phyloP scores from a whole-genome alignment of 2,888 invertebrate genomes.

The Dusona sp. region DNA sequence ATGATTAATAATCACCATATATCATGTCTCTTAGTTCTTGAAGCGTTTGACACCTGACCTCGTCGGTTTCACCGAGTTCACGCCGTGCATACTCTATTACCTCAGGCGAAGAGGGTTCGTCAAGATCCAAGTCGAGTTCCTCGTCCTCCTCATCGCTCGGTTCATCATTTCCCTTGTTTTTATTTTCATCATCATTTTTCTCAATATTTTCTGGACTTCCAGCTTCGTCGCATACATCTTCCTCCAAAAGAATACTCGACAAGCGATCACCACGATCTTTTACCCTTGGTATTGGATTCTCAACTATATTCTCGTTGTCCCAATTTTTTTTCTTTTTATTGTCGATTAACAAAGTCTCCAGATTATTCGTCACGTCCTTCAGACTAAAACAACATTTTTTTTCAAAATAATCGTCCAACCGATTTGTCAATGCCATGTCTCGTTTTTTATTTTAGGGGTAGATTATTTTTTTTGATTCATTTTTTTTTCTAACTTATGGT shows the following conservation, averaged over 20 bases:
- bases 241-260: conserved; percentile 58
- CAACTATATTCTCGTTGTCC: conserved; percentile 45
- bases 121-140: conserved; percentile 88
- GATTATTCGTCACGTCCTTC: conserved; percentile 60
- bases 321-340: conserved; percentile 64
- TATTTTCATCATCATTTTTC: conserved; percentile 39
- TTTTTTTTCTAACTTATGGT: no score
- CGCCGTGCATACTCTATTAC: conserved; percentile 89
- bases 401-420: neutral
- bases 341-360: conserved; percentile 63
- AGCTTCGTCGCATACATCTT: conserved; percentile 63
- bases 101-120: conserved; percentile 89
- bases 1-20: conserved; percentile 86
- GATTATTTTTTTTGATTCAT: neutral
- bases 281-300: conserved; percentile 52
- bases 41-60: conserved; percentile 88
- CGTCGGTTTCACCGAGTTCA: conserved; percentile 90
- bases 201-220: conserved; percentile 59
- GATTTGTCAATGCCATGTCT: neutral
- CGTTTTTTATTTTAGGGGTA: neutral
- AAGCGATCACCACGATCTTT: conserved; percentile 65
- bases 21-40: conserved; percentile 91
- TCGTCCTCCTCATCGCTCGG: conserved; percentile 84
- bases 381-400: conserved; percentile 39
- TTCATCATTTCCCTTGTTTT: conserved; percentile 41